A percentile compares a stretch with the other conserved stretches of the same genome.
Evolutionary conservation across 37 sponge, comb jelly and placozoan genomes (phyloP).

Genomic region (Tethya wilhelma): DNA sequence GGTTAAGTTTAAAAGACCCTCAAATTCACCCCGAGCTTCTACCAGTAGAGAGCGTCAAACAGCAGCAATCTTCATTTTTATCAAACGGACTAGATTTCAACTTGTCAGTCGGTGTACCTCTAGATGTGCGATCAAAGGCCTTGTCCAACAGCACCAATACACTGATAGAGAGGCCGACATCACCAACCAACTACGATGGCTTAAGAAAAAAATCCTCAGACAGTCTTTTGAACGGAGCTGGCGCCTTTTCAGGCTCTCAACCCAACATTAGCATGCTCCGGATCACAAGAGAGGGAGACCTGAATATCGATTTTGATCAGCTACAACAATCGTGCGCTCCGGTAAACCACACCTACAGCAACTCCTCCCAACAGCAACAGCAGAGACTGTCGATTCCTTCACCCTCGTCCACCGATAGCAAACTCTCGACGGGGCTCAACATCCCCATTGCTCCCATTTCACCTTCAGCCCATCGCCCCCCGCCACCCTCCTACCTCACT

Average conservation of each 20-base stretch:
- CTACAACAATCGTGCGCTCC: no score
- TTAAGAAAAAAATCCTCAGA: constrained; percentile 5
- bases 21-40: no score
- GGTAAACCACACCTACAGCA: no score
- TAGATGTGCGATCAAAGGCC: not conserved
- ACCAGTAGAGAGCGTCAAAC: no score
- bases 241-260: constrained; percentile 34
- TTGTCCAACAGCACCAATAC: constrained; percentile 29
- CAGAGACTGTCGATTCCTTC: not conserved
- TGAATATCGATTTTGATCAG: constrained; percentile 16
- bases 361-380: not conserved
- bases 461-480: constrained; percentile 1
- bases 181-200: constrained; percentile 2
- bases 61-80: no score
- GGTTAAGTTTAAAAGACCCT: no score
- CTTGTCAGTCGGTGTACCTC: not conserved
- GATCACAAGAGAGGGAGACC: not conserved
- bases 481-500: constrained; percentile 23
- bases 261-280: constrained; percentile 22
- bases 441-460: not conserved
- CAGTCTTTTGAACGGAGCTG: not conserved
- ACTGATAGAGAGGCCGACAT: constrained; percentile 27
- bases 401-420: not conserved
- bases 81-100: no score
- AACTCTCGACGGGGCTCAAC: no score